Base-by-base conservation (phyloP, 2,113 vertebrate species). In the Arenaria interpres region DNA sequence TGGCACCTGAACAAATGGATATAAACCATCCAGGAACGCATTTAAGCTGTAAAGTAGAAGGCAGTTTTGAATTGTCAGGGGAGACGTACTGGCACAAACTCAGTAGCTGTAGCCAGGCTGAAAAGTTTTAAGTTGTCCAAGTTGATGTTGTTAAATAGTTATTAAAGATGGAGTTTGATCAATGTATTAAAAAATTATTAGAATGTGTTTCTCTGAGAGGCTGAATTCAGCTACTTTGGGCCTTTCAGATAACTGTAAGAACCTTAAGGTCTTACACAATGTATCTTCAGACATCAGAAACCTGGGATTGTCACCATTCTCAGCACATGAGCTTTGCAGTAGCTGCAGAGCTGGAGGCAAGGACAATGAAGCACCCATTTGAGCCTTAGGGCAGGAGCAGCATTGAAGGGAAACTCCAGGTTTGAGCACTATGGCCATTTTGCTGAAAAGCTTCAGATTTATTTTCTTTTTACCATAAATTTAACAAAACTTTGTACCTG, bases 1-100 rank as follows among this genome's bases (percentile, higher is more conserved):
- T 96, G 95, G 91, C 91, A 88, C 21, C 46, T 80, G 95, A 76
- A 94, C 45, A 93, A 85, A 90, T 19, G 63, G 37, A 66, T 74
- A 73, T 45, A 66, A 93, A 80, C n/a, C 14, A 20, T 64, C 50
- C 85, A 83, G 41, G 82, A 96, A 88, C 67, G 85, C 46, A 77
- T 59, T 73, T 69, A 88, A 35, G 32, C 71, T 83, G 35, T n/a
- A 83, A 94, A 88, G 53, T 15, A 88, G 41, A 85, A 95, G 32
- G 54, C 39, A 83, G 59, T 90, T 94, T 88, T 79, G 53, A 88
- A 85, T 46, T 53, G 54, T 59, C 30, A 15, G 24, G 35, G 54
- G 35, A 85, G 14, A 79, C 5, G 5, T 62, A 59, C 75, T 96
- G 96, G 91, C 85, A 93, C 22, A 85, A 87, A 76, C 9, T 74